These are phyloP conservation scores for Colistium nudipinnis DNA, from an alignment of 2,113 vertebrate species.

Conservation along the genomic window DNA sequence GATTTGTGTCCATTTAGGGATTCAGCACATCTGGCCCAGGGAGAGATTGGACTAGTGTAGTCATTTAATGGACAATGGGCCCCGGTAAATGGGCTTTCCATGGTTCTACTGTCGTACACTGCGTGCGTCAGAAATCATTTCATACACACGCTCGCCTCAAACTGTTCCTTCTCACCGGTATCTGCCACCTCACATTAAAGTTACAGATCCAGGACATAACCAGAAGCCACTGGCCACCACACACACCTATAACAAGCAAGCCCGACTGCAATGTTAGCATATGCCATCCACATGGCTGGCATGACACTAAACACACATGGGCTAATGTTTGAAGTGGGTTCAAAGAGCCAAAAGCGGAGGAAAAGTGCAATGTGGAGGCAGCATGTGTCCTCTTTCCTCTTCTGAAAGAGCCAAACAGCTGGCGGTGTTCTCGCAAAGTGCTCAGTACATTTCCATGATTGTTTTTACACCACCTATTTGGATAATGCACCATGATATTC, in stretches of 20 bases:
- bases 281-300: slow-evolving; percentile 91
- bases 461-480: slow-evolving; percentile 52
- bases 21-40: slow-evolving; percentile 76
- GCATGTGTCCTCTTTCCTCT: slow-evolving; percentile 67
- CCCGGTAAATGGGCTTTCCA: slow-evolving; percentile 84
- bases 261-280: slow-evolving; percentile 81
- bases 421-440: slow-evolving; percentile 44
- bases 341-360: slow-evolving; percentile 74
- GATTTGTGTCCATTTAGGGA: slow-evolving; percentile 62
- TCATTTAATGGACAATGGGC: slow-evolving; percentile 75
- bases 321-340: slow-evolving; percentile 83
- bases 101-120: slow-evolving; percentile 83
- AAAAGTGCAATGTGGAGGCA: slow-evolving; percentile 77
- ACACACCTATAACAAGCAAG: slow-evolving; percentile 72
- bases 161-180: slow-evolving; percentile 52
- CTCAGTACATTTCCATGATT: slow-evolving; percentile 58
- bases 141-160: slow-evolving; percentile 77
- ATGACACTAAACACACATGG: slow-evolving; percentile 83
- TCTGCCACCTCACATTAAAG: slow-evolving; percentile 82
- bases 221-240: slow-evolving; percentile 80
- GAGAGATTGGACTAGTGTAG: slow-evolving; percentile 61
- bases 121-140: slow-evolving; percentile 81
- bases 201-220: slow-evolving; percentile 80
- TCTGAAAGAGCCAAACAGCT: slow-evolving; percentile 66
- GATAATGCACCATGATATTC: slow-evolving; percentile 47